Conservation (phyloP, 1,140 invertebrate species). For the Zelostemma sp. region DNA sequence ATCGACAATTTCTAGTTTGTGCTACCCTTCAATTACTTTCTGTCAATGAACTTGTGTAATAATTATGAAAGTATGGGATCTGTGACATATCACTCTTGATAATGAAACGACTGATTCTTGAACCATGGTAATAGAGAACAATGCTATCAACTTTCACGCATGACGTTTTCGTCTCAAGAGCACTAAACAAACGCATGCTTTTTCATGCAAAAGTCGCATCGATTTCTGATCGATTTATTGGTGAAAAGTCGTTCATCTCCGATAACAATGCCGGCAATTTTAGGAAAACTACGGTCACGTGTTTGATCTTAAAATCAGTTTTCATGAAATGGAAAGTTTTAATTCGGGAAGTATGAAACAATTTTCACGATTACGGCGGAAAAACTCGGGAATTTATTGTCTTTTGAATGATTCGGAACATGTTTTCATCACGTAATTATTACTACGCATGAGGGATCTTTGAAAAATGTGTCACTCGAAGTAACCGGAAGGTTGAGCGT, state of each 20-base stretch:
- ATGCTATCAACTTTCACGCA: slow-evolving; percentile 11
- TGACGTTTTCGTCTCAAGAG: not conserved
- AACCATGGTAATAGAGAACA: slow-evolving; percentile 6
- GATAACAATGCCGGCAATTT: slow-evolving; percentile 2
- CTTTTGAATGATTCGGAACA: not conserved
- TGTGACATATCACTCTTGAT: slow-evolving; percentile 5
- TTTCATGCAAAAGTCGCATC: slow-evolving; percentile 11
- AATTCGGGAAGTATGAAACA: no score
- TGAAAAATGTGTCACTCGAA: not conserved
- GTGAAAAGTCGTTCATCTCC: slow-evolving; percentile 13
- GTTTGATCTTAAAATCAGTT: no score
- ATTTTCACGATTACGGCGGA: no score
- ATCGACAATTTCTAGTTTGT: not conserved
- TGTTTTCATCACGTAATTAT: slow-evolving; percentile 1
- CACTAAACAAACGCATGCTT: slow-evolving; percentile 6
- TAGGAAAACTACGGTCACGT: not conserved
- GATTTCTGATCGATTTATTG: slow-evolving; percentile 4
- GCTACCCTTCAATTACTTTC: slow-evolving; percentile 11
- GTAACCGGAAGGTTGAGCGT: slow-evolving; percentile 3
- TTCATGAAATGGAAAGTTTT: no score
- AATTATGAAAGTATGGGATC: not conserved
- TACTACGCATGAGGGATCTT: slow-evolving; percentile 1
- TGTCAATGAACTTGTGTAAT: slow-evolving; percentile 26
- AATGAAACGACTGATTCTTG: slow-evolving; percentile 2
- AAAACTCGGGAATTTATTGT: not conserved